These are phyloP conservation scores for Amiota minor DNA, from an alignment of 2,888 invertebrate genomes.

Conservation along the genomic window DNA sequence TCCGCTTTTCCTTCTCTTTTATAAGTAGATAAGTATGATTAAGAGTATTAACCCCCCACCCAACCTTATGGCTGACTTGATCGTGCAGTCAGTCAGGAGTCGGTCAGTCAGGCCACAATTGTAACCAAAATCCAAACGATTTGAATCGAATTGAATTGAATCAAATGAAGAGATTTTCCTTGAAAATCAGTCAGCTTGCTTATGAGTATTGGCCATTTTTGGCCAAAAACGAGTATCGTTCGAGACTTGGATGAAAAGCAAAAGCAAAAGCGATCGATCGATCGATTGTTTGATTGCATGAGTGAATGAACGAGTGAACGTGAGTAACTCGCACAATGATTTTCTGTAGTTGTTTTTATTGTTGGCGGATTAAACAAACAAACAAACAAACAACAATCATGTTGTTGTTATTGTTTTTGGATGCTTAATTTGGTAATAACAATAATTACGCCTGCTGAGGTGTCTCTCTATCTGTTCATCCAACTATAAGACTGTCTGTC, in stretches of 20 bases:
- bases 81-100: not conserved
- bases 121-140: constrained; percentile 47
- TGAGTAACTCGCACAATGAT: constrained; percentile 53
- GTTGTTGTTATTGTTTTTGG: constrained; percentile 46
- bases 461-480: constrained; percentile 40
- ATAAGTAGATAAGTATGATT: too few species aligned
- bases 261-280: constrained; percentile 49
- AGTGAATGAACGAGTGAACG: constrained; percentile 35
- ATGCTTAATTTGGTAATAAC: constrained; percentile 66
- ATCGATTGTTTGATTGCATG: not conserved
- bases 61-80: not conserved
- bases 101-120: constrained; percentile 42
- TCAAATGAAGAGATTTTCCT: constrained; percentile 66
- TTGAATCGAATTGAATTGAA: constrained; percentile 52
- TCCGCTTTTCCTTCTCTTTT: too few species aligned
- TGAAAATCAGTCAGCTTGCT: constrained; percentile 57
- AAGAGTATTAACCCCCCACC: too few species aligned
- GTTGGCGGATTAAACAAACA: constrained; percentile 56
- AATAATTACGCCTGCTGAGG: constrained; percentile 60
- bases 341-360: constrained; percentile 35
- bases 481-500: not conserved
- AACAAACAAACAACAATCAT: constrained; percentile 43
- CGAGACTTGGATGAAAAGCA: constrained; percentile 63
- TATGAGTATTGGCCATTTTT: constrained; percentile 39
- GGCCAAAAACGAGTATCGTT: constrained; percentile 48